Conservation (phyloP, 1,140 invertebrate genomes). For the Rhyzopertha dominica region DNA sequence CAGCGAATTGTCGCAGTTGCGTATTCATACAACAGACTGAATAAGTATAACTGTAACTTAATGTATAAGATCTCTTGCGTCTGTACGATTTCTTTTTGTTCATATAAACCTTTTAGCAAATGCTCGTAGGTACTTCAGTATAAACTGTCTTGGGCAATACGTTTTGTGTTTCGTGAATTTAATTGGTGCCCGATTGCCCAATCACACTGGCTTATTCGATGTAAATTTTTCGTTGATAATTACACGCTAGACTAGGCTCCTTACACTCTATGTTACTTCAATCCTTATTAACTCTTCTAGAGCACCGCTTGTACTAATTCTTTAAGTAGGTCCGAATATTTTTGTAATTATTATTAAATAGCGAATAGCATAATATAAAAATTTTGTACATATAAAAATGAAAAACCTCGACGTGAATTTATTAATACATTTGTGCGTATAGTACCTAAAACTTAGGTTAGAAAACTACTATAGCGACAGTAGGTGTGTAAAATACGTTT, state of each 20-base stretch:
- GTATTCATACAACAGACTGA: no score
- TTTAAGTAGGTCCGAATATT: no score
- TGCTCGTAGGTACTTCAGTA: no score
- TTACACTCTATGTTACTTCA: constrained; percentile 3
- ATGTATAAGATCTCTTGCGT: no score
- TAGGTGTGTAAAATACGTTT: background rate
- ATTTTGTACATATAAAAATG: constrained; percentile 13
- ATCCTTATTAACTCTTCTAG: constrained; percentile 25
- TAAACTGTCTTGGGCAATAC: no score
- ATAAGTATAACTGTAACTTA: no score
- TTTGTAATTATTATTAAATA: no score
- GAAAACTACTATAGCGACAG: constrained; percentile 8
- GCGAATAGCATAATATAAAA: constrained; percentile 23
- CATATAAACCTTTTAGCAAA: no score
- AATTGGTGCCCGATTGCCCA: no score
- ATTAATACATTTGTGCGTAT: constrained; percentile 28
- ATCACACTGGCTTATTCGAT: constrained; percentile 6
- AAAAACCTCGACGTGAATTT: constrained; percentile 37
- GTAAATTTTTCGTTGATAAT: constrained; percentile 1
- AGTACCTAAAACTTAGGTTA: constrained; percentile 29
- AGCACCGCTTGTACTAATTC: constrained; percentile 36
- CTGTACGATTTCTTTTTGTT: no score
- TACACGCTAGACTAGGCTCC: background rate
- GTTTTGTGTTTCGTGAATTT: no score
- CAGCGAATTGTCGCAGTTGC: no score